Percentiles rank a stretch among this genome's conserved stretches.
These are phyloP conservation scores for Scolanthus callimorphus DNA, from an alignment of 92 coral and sea anemone genomes.

Conservation along the genomic window DNA sequence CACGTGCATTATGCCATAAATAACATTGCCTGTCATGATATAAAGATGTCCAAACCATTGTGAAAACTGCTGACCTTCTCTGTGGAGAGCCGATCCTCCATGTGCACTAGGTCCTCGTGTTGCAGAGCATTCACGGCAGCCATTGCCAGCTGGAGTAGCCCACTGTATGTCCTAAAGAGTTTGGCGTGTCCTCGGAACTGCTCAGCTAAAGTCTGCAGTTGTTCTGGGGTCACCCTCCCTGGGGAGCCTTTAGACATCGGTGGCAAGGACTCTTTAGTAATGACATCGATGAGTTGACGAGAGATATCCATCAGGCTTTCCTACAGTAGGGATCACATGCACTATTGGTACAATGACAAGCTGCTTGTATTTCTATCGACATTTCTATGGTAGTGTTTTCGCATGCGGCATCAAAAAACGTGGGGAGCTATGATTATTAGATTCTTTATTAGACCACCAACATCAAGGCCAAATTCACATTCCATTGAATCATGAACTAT, in stretches of 20 bases:
- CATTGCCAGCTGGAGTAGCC: slow-evolving; percentile 86
- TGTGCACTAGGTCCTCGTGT: slow-evolving; percentile 40
- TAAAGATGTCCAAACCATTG: neutral
- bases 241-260: slow-evolving; percentile 37
- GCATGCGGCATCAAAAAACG: too few species aligned
- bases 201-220: slow-evolving; percentile 63
- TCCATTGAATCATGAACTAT: too few species aligned
- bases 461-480: too few species aligned
- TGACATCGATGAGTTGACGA: slow-evolving; percentile 63
- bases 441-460: too few species aligned
- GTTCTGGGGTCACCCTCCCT: slow-evolving; percentile 69
- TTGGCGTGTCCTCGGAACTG: slow-evolving; percentile 89
- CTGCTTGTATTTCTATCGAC: too few species aligned
- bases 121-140: slow-evolving; percentile 76
- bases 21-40: too few species aligned
- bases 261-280: slow-evolving; percentile 55
- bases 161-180: slow-evolving; percentile 63
- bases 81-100: slow-evolving; percentile 64
- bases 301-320: slow-evolving; percentile 69
- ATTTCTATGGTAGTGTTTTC: too few species aligned
- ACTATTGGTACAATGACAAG: too few species aligned
- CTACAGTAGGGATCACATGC: slow-evolving; percentile 10
- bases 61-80: slow-evolving; percentile 65
- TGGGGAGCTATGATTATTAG: too few species aligned
- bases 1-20: too few species aligned